Evolutionary conservation across 2,888 invertebrate genomes (phyloP), one percentile per base, ranked within the genome.

Genomic region (Galerucella calmariensis): DNA sequence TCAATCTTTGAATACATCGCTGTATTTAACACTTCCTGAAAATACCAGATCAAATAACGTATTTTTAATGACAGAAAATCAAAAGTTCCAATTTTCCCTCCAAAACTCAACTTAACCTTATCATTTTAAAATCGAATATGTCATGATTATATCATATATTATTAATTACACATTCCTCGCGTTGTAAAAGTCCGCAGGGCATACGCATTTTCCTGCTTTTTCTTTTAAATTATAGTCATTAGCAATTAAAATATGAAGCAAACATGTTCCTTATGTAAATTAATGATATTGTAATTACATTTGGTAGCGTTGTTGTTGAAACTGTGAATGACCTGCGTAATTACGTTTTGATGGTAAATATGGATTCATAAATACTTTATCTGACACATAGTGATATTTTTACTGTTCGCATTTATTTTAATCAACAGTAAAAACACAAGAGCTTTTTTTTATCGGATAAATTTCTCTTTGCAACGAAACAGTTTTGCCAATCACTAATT

Each of bases 281-380:
- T 79, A 81, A 80, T 79, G 74, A 79, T 79, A 76, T 76, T 75
- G 78, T 81, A 80, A 80, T 80, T 80, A 77, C 75, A 77, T 74
- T 78, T 76, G 78, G 77, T 75, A 76, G 66, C 74, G 78, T 75
- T 70, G 70, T 78, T 77, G 71, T 78, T 75, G 78, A 76, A 78
- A 74, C 78, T 77, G 78, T 78, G 75, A 78, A 78, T 76, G 78
- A 78, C 78, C 79, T 74, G 66, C 67, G 72, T 75, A 73, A 75
- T 78, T 73, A 74, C 66, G 62, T 27, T 72, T 70, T n/a, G 27
- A 48, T 69, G 35, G 73, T 69, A 59, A 66, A 69, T 65, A 46
- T 58, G 41, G 72, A 70, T 69, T 72, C 61, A 48, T 63, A 58
- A 72, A 71, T 63, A 44, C 35, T 41, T 61, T 68, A 48, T 53